phyloP scores from a whole-genome alignment of 1,140 invertebrate genomes.

The Phenacoccus solenopsis region DNA sequence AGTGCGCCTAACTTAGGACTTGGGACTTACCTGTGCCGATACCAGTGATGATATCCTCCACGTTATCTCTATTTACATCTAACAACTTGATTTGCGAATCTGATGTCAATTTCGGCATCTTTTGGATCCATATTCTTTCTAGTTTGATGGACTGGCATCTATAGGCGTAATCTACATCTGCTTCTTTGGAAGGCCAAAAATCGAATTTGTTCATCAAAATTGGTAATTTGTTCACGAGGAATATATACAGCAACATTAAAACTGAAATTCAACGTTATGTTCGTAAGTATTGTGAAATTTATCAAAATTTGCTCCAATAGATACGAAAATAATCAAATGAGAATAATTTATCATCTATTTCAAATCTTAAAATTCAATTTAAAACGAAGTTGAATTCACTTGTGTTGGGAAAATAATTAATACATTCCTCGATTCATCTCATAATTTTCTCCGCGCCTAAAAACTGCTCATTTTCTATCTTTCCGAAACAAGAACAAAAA shows the following conservation, averaged over 20 bases:
- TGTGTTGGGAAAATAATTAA: too few species aligned
- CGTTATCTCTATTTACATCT: constrained; percentile 59
- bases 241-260: constrained; percentile 46
- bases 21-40: constrained; percentile 55
- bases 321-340: too few species aligned
- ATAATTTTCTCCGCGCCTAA: too few species aligned
- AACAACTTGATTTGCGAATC: constrained; percentile 57
- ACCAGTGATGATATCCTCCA: constrained; percentile 63
- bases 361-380: too few species aligned
- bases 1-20: too few species aligned
- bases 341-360: too few species aligned
- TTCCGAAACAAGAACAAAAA: too few species aligned
- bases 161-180: constrained; percentile 33
- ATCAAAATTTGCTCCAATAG: too few species aligned
- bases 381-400: too few species aligned
- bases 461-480: too few species aligned
- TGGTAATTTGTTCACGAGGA: constrained; percentile 52
- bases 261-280: constrained; percentile 31
- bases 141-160: constrained; percentile 55
- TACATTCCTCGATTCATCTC: too few species aligned
- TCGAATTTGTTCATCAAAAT: constrained; percentile 43
- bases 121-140: constrained; percentile 54
- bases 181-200: constrained; percentile 35
- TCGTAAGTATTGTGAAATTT: too few species aligned
- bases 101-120: constrained; percentile 58